Conservation (phyloP, 2,113 vertebrate genomes). For the Chelonoidis abingdonii region DNA sequence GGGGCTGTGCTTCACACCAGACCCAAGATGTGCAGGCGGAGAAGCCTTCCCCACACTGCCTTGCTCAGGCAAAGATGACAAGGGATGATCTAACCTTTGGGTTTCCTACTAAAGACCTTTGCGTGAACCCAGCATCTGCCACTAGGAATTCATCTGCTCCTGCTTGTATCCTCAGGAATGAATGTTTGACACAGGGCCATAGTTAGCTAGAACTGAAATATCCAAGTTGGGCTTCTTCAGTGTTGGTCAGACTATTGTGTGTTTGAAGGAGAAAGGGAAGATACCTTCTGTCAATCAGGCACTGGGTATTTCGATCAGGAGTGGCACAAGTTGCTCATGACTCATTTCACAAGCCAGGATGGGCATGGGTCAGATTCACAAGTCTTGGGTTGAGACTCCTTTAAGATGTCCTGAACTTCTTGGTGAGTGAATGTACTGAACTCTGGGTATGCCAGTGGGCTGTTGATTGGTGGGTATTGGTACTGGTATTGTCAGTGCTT, state of each 20-base stretch:
- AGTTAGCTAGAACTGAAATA: background rate
- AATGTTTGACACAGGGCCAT: background rate
- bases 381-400: background rate
- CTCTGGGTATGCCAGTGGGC: background rate
- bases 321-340: background rate
- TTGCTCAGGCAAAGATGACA: too few species aligned
- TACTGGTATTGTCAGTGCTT: background rate
- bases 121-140: too few species aligned
- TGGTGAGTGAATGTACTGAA: background rate
- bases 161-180: background rate
- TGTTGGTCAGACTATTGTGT: background rate
- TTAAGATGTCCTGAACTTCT: background rate
- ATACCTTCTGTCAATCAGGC: rapidly evolving
- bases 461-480: background rate
- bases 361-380: background rate
- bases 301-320: background rate
- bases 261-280: background rate
- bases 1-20: too few species aligned
- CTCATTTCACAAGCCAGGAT: background rate
- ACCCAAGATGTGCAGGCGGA: too few species aligned
- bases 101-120: too few species aligned
- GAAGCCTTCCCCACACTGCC: too few species aligned
- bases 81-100: too few species aligned
- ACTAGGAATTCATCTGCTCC: too few species aligned
- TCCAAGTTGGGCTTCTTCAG: background rate